Conservation (phyloP, 2,113 vertebrate species). For the Peromyscus maniculatus region DNA sequence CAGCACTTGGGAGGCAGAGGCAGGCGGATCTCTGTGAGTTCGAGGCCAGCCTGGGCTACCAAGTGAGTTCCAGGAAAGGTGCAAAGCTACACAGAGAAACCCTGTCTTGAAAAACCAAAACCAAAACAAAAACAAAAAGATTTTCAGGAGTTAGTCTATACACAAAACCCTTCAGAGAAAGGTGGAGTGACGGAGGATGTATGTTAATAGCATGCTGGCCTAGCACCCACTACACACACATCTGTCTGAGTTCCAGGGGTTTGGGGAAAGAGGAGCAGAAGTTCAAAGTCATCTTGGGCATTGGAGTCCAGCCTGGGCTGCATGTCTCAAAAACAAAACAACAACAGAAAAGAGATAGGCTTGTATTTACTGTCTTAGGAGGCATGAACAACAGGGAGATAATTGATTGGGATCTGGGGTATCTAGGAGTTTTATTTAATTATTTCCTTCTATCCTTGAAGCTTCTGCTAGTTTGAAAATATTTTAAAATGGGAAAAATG, state of each 20-base stretch:
- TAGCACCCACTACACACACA: too few species aligned
- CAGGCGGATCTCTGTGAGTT: too few species aligned
- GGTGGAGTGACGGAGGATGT: not conserved
- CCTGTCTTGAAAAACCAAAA: too few species aligned
- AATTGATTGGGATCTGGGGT: not conserved
- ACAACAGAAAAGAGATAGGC: not conserved
- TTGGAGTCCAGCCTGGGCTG: not conserved
- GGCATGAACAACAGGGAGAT: not conserved
- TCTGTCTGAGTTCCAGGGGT: not conserved
- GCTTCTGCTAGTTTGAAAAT: constrained; percentile 50
- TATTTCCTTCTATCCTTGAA: not conserved
- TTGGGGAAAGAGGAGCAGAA: not conserved
- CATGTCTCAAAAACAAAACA: not conserved
- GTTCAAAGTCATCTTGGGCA: not conserved
- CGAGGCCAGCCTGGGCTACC: too few species aligned
- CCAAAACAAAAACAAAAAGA: not conserved
- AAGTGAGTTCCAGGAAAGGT: too few species aligned
- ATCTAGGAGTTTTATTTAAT: not conserved
- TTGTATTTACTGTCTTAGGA: not conserved
- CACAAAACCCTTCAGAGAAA: not conserved
- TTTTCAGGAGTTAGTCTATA: not conserved
- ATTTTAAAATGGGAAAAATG: constrained; percentile 11
- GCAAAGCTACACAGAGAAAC: too few species aligned
- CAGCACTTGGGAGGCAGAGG: too few species aligned
- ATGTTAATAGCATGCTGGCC: not conserved